phyloP scores from a whole-genome alignment of 92 coral and sea anemone genomes.

The Epizoanthus stellaris region DNA sequence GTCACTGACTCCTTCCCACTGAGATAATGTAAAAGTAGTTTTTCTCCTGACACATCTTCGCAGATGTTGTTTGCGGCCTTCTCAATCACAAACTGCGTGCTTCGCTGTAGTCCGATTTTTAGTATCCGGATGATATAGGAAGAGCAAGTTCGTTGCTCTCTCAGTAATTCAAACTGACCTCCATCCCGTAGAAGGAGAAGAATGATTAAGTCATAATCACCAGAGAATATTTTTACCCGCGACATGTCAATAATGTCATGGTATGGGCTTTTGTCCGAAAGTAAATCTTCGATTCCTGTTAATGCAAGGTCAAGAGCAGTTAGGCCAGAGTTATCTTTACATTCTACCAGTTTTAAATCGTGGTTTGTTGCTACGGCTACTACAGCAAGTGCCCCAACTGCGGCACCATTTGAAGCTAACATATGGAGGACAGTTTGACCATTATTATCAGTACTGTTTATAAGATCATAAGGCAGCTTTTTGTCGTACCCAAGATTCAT shows the following conservation, averaged over 20 bases:
- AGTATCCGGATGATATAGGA: too few species aligned
- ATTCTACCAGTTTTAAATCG: neutral
- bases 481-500: neutral
- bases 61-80: neutral
- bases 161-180: neutral
- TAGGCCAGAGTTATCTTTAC: neutral
- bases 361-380: neutral
- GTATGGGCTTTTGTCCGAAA: neutral
- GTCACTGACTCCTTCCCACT: too few species aligned
- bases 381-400: neutral
- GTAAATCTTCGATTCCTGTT: neutral
- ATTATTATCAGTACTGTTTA: neutral
- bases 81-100: neutral
- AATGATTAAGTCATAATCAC: neutral
- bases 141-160: neutral
- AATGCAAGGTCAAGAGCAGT: constrained; percentile 3
- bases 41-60: neutral
- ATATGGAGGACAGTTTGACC: neutral
- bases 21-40: neutral
- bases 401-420: neutral
- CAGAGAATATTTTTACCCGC: neutral
- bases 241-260: neutral
- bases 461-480: neutral
- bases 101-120: neutral
- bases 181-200: neutral